A percentile compares a stretch with the other conserved stretches of the same genome.
These are phyloP conservation scores for Drosophila aldrichi DNA, from an alignment of 2,888 invertebrate genomes.

Conservation along the genomic window DNA sequence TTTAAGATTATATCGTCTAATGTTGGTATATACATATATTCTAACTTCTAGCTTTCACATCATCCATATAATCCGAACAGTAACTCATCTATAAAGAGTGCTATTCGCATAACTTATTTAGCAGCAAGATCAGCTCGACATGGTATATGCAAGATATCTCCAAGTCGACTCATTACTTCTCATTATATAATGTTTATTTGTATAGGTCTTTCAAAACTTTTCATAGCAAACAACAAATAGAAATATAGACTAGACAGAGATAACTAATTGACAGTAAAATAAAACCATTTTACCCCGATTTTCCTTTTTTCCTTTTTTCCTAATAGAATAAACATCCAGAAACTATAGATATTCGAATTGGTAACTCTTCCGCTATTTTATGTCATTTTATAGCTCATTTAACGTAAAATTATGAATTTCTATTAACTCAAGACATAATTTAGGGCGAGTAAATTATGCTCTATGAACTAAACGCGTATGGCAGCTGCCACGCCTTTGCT, in stretches of 20 bases:
- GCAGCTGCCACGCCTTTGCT: constrained; percentile 16
- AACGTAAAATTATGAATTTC: neutral
- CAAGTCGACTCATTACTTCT: neutral
- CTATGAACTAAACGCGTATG: neutral
- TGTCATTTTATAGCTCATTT: neutral
- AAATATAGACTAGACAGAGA: neutral
- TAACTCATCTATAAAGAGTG: neutral
- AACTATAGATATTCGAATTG: neutral
- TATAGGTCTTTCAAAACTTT: neutral
- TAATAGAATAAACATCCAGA: too few relatives aligned
- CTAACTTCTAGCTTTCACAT: too few relatives aligned
- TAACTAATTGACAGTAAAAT: too few relatives aligned
- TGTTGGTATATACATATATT: too few relatives aligned
- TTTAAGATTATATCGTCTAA: too few relatives aligned
- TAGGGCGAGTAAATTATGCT: neutral
- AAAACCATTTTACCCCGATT: too few relatives aligned
- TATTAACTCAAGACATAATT: neutral
- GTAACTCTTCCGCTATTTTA: neutral
- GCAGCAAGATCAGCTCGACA: neutral
- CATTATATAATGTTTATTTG: neutral
- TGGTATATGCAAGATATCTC: neutral
- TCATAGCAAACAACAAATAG: neutral
- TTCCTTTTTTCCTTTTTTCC: too few relatives aligned
- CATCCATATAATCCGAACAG: too few relatives aligned
- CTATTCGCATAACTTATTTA: neutral